Base-by-base conservation (phyloP, 2,888 invertebrate species). In the Parelbella ahira region DNA sequence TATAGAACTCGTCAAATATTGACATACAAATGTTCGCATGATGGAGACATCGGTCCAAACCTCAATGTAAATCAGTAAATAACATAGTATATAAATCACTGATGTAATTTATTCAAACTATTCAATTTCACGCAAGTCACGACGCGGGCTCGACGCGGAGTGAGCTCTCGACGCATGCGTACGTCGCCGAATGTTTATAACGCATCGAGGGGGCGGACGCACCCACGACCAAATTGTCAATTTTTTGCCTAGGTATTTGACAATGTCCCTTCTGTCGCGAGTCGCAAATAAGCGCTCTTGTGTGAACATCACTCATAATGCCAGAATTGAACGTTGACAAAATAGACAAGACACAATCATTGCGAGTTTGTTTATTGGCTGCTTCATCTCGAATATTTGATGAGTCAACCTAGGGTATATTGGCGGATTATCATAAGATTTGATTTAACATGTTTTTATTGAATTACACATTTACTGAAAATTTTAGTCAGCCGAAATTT, bases 211-310 rank as follows among this genome's bases (percentile, higher is more conserved):
- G 70, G 68, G 66, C 68, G 68, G 54, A 57, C 48, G 60, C 57
- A 58, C 58, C 56, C 58, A 51, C 54, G 45, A 50, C 54, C 44
- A 61, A 65, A 61, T 49, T 66, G 65, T 72, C 78, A 76, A 69
- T 59, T 76, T 76, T 76, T 71, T 69, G 76, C 78, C 69, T 61
- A 63, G n/a, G n/a, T n/a, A n/a, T 58, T 57, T 54, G 60, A 80
- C 77, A 79, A 73, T 67, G 58, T 61, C 54, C 60, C n/a, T n/a
- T 63, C 76, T 75, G 66, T 76, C 75, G 66, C 60, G 55, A 56
- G 58, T 55, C 61, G 65, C 69, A 72, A 65, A 61, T 53, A 66
- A 64, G 64, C 66, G 63, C 65, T 65, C 56, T 64, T 51, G 49
- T 60, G 51, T 54, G 66, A 63, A 76, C 61, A 72, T 66, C 47